Evolutionary conservation across 2,888 invertebrate species (phyloP).

Genomic region (Scrobipalpa atriplicella): DNA sequence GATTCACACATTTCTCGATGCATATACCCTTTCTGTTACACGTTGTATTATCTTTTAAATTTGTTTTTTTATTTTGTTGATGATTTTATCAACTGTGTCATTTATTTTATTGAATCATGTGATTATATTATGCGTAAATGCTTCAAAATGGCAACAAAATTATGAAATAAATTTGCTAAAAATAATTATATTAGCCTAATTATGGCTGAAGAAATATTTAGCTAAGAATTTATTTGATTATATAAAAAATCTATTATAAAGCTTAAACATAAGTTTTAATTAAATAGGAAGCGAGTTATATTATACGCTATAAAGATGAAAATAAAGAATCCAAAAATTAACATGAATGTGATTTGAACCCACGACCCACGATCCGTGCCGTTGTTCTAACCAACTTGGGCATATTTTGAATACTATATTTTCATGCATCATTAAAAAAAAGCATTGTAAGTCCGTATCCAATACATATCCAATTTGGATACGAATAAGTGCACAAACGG

Average conservation of each 20-base stretch:
- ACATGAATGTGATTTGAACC: too few relatives aligned
- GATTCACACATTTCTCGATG: too few relatives aligned
- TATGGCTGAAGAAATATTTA: not conserved
- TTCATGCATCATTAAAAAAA: too few relatives aligned
- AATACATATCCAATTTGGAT: too few relatives aligned
- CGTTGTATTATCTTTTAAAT: not conserved
- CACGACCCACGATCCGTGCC: too few relatives aligned
- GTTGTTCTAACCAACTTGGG: too few relatives aligned
- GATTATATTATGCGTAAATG: constrained; percentile 13
- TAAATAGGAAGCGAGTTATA: not conserved
- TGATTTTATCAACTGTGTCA: not conserved
- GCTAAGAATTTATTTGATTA: not conserved
- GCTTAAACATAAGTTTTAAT: not conserved
- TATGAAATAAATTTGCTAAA: not conserved
- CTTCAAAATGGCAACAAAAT: constrained; percentile 17
- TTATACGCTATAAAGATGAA: too few relatives aligned
- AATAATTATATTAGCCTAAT: constrained; percentile 9
- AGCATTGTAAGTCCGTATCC: too few relatives aligned
- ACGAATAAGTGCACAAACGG: too few relatives aligned
- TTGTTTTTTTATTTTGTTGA: not conserved
- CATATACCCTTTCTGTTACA: too few relatives aligned
- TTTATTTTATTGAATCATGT: not conserved
- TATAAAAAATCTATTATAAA: not conserved
- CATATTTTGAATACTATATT: too few relatives aligned
- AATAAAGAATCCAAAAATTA: too few relatives aligned